Evolutionary conservation across 1,140 invertebrate species (phyloP).

Genomic region (Rhyzopertha dominica): DNA sequence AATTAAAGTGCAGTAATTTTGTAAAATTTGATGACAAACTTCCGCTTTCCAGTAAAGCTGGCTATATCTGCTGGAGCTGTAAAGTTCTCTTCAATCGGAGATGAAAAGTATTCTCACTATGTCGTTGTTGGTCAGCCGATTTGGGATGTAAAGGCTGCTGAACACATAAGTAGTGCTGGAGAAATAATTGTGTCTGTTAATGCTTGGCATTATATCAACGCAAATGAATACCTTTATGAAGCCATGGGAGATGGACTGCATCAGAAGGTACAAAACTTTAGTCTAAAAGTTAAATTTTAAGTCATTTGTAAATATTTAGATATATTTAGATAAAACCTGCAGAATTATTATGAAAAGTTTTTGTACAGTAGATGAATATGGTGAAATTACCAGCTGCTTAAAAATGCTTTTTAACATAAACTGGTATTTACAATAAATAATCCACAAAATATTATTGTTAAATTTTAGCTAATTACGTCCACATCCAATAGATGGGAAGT

Average conservation of each 20-base stretch:
- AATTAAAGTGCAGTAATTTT: no score
- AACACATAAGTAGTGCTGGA: conserved; percentile 47
- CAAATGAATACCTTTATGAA: conserved; percentile 34
- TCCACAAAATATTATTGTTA: no score
- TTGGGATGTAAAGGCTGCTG: conserved; percentile 55
- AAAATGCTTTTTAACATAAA: no score
- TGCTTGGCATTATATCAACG: conserved; percentile 50
- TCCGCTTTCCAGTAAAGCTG: conserved; percentile 52
- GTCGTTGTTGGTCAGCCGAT: conserved; percentile 57
- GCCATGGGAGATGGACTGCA: conserved; percentile 42
- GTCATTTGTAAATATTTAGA: no score
- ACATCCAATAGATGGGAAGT: no score
- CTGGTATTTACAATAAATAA: no score
- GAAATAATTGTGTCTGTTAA: conserved; percentile 50
- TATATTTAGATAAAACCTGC: no score
- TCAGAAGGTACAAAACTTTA: conserved; percentile 34
- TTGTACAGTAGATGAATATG: no score
- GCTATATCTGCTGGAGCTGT: conserved; percentile 57
- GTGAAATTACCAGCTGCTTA: no score
- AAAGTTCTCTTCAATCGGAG: conserved; percentile 55
- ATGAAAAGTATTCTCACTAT: conserved; percentile 50
- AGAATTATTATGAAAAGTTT: no score
- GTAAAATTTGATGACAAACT: no score
- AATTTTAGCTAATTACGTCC: no score
- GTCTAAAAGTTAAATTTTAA: background rate